These are phyloP conservation scores for Gandaritis pyraliata DNA, from an alignment of 2,888 invertebrate genomes.

Conservation along the genomic window DNA sequence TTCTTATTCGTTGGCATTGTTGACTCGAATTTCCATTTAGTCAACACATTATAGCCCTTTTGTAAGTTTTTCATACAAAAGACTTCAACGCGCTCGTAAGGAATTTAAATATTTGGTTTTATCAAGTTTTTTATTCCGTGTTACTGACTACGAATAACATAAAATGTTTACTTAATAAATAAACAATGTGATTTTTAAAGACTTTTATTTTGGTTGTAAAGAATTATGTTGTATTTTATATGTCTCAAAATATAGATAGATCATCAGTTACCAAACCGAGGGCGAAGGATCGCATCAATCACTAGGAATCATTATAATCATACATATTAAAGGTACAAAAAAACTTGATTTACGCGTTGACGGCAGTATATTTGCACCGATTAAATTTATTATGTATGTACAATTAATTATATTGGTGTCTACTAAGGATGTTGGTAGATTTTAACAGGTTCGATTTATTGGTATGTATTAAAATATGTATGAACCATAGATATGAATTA, in stretches of 20 bases:
- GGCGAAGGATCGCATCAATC: slow-evolving; percentile 27
- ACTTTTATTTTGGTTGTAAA: neutral
- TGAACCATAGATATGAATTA: slow-evolving; percentile 12
- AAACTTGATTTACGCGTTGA: slow-evolving; percentile 37
- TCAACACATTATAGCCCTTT: neutral
- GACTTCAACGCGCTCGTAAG: slow-evolving; percentile 35
- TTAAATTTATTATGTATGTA: slow-evolving; percentile 30
- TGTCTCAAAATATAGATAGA: neutral
- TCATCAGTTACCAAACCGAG: slow-evolving; percentile 12
- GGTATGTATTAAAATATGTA: slow-evolving; percentile 28
- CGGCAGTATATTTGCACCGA: slow-evolving; percentile 31
- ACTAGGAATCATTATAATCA: slow-evolving; percentile 29
- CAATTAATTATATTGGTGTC: slow-evolving; percentile 35
- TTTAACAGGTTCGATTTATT: slow-evolving; percentile 17
- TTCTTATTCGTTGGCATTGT: neutral
- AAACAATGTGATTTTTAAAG: too few relatives aligned
- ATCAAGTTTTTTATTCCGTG: neutral
- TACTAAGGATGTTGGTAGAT: slow-evolving; percentile 30
- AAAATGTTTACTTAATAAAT: too few relatives aligned
- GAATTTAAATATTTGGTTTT: neutral
- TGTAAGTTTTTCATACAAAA: slow-evolving; percentile 26
- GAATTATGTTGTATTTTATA: too few relatives aligned
- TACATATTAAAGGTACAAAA: slow-evolving; percentile 13
- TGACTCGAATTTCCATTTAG: neutral
- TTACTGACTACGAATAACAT: neutral